Percentiles rank a stretch among this genome's conserved stretches.
These are phyloP conservation scores for Xanthorhoe designata DNA, from an alignment of 2,888 invertebrate genomes.

Conservation along the genomic window DNA sequence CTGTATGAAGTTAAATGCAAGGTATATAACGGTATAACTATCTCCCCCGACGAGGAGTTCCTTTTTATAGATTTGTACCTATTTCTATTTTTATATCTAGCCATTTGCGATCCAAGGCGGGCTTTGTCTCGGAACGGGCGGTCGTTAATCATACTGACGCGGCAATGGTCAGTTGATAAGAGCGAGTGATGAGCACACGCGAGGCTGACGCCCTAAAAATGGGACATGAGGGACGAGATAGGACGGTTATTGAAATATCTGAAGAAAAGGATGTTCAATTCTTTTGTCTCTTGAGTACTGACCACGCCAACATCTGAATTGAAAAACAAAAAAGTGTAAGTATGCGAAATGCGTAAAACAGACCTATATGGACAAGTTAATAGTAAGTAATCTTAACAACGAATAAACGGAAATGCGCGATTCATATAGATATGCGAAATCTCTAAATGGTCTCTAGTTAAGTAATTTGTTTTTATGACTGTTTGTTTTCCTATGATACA, in stretches of 20 bases:
- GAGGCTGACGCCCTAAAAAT: conserved; percentile 26
- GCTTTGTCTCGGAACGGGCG: conserved; percentile 58
- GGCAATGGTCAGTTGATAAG: conserved; percentile 63
- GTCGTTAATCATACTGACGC: conserved; percentile 67
- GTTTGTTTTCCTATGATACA: no score
- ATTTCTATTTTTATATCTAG: conserved; percentile 49
- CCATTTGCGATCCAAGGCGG: conserved; percentile 50
- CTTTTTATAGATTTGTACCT: conserved; percentile 5
- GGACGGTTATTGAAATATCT: conserved; percentile 33
- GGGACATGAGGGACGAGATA: conserved; percentile 31
- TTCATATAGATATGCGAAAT: no score
- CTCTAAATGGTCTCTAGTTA: no score
- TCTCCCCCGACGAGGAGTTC: not conserved
- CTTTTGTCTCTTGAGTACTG: conserved; percentile 16
- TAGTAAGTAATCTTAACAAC: not conserved
- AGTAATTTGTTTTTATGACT: no score
- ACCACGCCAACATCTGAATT: conserved; percentile 7
- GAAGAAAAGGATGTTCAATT: conserved; percentile 23
- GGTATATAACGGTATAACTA: not conserved
- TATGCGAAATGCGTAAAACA: not conserved
- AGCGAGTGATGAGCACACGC: conserved; percentile 47
- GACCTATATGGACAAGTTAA: not conserved
- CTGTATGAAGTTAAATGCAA: no score
- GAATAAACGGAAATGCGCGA: no score
- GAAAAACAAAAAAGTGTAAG: not conserved